Base-by-base conservation (phyloP, 2,113 vertebrate genomes). In the Actenoides lindsayi region DNA sequence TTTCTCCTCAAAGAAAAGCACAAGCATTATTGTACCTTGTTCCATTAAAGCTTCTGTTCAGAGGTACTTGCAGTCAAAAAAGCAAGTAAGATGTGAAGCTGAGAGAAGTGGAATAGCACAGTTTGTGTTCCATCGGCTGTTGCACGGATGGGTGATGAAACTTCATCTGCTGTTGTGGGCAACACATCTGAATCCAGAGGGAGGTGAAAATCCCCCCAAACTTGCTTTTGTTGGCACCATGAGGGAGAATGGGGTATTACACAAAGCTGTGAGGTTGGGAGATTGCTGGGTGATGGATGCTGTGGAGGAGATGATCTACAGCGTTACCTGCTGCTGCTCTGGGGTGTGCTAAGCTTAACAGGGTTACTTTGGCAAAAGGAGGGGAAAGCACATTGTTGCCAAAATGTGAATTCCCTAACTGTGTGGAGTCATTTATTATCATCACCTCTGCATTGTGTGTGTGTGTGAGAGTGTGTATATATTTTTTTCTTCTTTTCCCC, bases 391-490 rank as follows among this genome's bases (percentile, higher is more conserved):
- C 39, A 9, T 53, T 1, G 13, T 33, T 25, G 37, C 6, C 4
- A 4, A 73, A 91, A 80, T 44, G 76, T 74, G 89, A 94, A 96
- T 75, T 62, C 37, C 62, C 93, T 86, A 62, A 59, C n/a, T 90
- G 25, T 93, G 41, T 63, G 0, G 5, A 83, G 50, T 51, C 10
- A 41, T 57, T 94, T 76, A 59, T 87, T 90, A 68, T 62, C 65
- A 50, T 79, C 76, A 56, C 76, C 57, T 89, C 50, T 74, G 35
- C 16, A 6, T 53, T 30, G 5, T 48, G 1, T 59, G 2, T 53
- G 0, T 39, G 41, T 41, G 41, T 41, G 41, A 41, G 39, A 11
- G 39, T 41, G 41, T 41, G 1, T 77, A 1, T 53, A 2, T 78
- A 8, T n/a, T 51, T 48, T 20, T 48, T 16, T 31, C 27, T 5